phyloP scores from a whole-genome alignment of 2,888 invertebrate species.

The Apantesis nais region DNA sequence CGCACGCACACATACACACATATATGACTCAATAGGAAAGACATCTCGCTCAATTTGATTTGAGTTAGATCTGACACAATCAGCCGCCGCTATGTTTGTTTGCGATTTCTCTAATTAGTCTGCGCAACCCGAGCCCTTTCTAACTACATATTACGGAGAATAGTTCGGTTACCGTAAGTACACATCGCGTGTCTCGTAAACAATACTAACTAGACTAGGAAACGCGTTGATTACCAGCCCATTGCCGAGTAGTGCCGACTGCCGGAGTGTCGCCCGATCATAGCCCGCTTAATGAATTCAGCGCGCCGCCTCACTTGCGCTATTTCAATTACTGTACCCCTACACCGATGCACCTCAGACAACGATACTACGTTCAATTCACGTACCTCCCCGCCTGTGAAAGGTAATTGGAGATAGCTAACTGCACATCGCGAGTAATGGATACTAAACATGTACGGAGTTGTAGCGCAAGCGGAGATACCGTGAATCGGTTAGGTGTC shows the following conservation, averaged over 20 bases:
- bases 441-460: conserved; percentile 41
- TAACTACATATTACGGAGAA: conserved; percentile 24
- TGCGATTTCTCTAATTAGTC: conserved; percentile 38
- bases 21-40: conserved; percentile 2
- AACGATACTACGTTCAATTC: conserved; percentile 27
- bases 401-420: conserved; percentile 41
- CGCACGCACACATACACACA: background rate
- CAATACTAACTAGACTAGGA: conserved; percentile 46
- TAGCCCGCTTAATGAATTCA: conserved; percentile 50
- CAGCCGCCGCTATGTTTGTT: conserved; percentile 8
- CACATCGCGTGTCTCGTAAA: conserved; percentile 29
- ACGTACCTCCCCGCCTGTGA: conserved; percentile 32
- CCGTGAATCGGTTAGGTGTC: conserved; percentile 38
- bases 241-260: conserved; percentile 8
- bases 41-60: background rate
- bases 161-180: conserved; percentile 24
- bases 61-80: conserved; percentile 13
- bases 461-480: conserved; percentile 16
- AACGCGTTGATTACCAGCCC: conserved; percentile 40
- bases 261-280: conserved; percentile 23
- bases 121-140: conserved; percentile 27
- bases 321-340: conserved; percentile 48
- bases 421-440: conserved; percentile 45
- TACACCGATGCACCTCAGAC: conserved; percentile 16
- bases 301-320: conserved; percentile 37